Conservation (phyloP, 2,797 vertebrate species). For the Novumbra hubbsi region DNA sequence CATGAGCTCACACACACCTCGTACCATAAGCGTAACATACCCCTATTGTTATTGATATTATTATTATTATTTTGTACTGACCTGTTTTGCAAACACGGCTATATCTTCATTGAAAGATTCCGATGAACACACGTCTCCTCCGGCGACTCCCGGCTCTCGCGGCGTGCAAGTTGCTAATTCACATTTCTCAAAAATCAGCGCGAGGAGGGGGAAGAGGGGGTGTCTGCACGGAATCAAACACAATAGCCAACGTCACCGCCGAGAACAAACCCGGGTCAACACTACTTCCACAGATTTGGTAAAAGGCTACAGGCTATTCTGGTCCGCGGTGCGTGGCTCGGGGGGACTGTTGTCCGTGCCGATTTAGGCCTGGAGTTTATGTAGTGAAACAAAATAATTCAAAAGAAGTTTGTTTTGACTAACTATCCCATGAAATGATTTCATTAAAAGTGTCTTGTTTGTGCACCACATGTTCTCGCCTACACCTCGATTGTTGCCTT, state of each 20-base stretch:
- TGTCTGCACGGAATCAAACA: constrained; percentile 89
- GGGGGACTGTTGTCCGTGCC: background rate
- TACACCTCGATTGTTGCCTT: constrained; percentile 23
- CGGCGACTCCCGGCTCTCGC: constrained; percentile 97
- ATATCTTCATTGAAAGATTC: constrained; percentile 99
- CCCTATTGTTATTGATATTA: too few relatives aligned
- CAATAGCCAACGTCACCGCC: constrained; percentile 81
- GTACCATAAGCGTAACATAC: background rate
- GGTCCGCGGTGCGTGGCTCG: constrained; percentile 46
- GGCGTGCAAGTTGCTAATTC: constrained; percentile 99
- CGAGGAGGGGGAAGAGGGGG: constrained; percentile 98
- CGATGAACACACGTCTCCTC: constrained; percentile 98
- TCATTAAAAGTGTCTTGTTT: constrained; percentile 51
- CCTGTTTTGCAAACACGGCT: constrained; percentile 99
- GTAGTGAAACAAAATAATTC: constrained; percentile 34
- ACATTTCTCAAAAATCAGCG: constrained; percentile 99
- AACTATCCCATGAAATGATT: constrained; percentile 47
- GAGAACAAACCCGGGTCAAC: constrained; percentile 66
- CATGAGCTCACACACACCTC: background rate
- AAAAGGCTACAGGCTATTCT: constrained; percentile 54
- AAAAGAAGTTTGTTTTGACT: background rate
- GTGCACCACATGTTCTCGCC: background rate
- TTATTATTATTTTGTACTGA: constrained; percentile 76
- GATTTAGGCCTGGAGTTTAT: constrained; percentile 51
- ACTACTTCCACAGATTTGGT: constrained; percentile 42